Conservation (phyloP, 2,113 vertebrate genomes). For the Tautogolabrus adspersus region DNA sequence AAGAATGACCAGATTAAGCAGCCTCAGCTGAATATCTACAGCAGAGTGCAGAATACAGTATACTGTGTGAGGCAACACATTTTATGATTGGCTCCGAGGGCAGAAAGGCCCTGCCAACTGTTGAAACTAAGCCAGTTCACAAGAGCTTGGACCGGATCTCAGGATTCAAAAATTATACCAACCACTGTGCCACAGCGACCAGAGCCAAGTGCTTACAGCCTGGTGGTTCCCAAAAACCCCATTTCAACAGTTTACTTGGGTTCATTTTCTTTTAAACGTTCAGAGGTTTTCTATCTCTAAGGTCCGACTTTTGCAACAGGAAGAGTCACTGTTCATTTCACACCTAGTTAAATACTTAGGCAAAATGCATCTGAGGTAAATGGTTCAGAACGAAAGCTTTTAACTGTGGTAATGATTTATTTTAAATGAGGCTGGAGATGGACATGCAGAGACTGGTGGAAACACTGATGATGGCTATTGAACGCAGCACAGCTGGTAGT, state of each 20-base stretch:
- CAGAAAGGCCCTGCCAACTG: conserved; percentile 44
- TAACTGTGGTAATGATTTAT: conserved; percentile 52
- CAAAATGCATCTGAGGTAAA: conserved; percentile 57
- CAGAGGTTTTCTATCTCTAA: conserved; percentile 55
- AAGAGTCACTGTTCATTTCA: conserved; percentile 77
- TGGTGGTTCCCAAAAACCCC: conserved; percentile 45
- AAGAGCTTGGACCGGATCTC: conserved; percentile 64
- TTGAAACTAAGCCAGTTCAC: conserved; percentile 63
- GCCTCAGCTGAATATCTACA: conserved; percentile 39
- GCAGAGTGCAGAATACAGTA: conserved; percentile 34
- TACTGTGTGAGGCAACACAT: conserved; percentile 40
- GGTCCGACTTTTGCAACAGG: conserved; percentile 33
- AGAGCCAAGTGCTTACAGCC: conserved; percentile 50
- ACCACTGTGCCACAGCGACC: conserved; percentile 46
- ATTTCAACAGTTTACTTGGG: conserved; percentile 52
- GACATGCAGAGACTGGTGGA: conserved; percentile 35
- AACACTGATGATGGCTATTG: conserved; percentile 37
- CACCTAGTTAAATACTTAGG: conserved; percentile 78
- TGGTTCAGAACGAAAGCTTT: conserved; percentile 66
- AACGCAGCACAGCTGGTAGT: conserved; percentile 40
- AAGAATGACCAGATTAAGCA: conserved; percentile 49
- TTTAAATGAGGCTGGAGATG: conserved; percentile 51
- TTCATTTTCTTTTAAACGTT: conserved; percentile 36
- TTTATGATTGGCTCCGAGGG: conserved; percentile 57
- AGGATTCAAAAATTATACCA: conserved; percentile 57